Evolutionary conservation across 2,113 vertebrate genomes (phyloP).

Genomic region (Ictidomys tridecemlineatus): DNA sequence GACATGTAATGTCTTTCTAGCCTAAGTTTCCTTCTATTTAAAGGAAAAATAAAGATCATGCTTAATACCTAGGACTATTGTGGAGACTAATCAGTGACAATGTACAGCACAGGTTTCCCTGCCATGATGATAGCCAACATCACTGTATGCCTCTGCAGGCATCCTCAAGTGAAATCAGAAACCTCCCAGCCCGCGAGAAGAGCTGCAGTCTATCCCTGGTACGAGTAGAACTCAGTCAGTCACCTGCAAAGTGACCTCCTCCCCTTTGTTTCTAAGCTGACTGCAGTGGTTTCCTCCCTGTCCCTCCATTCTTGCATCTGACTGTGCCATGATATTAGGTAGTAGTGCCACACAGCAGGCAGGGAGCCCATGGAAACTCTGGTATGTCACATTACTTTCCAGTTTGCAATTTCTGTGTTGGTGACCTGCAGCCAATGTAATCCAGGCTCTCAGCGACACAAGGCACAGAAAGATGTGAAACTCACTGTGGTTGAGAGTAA

Average conservation of each 20-base stretch:
- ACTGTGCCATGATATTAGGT: neutral
- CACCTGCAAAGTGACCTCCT: no score
- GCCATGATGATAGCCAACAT: neutral
- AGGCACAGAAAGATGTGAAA: neutral
- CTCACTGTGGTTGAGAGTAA: neutral
- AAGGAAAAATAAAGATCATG: neutral
- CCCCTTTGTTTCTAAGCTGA: neutral
- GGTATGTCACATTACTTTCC: neutral
- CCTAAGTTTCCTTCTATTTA: neutral
- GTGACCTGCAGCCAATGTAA: neutral
- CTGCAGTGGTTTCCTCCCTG: neutral
- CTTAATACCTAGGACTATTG: neutral
- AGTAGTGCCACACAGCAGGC: neutral
- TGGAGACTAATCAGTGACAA: neutral
- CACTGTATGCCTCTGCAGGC: no score
- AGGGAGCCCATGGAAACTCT: neutral
- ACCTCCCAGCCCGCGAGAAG: accelerated
- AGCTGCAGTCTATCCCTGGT: neutral
- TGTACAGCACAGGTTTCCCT: neutral
- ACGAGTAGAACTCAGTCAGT: neutral
- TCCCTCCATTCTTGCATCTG: neutral
- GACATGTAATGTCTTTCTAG: neutral
- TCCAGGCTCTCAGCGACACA: neutral
- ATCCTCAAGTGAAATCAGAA: accelerated
- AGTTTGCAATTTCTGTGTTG: neutral